phyloP scores from a whole-genome alignment of 1,140 invertebrate genomes.

The Cheumatopsyche charites region DNA sequence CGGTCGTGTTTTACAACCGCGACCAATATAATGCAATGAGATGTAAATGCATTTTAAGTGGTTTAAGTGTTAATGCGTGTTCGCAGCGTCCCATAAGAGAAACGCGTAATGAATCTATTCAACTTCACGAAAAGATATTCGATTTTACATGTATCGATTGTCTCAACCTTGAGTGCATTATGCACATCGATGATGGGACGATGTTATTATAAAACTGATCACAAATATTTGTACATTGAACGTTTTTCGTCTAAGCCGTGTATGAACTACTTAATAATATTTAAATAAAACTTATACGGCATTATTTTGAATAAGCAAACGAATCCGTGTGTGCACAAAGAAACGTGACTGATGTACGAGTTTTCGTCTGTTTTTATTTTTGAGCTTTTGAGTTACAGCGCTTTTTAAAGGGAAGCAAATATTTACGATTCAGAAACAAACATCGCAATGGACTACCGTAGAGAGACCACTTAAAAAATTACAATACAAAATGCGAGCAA shows the following conservation, averaged over 20 bases:
- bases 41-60: constrained; percentile 15
- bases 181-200: no score
- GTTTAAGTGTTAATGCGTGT: constrained; percentile 15
- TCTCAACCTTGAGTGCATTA: no score
- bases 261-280: constrained; percentile 1
- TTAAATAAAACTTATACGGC: not conserved
- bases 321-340: constrained; percentile 4
- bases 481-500: no score
- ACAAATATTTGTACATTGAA: not conserved
- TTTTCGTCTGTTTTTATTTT: not conserved
- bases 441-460: not conserved
- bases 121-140: not conserved
- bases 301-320: constrained; percentile 13
- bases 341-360: not conserved
- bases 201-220: no score
- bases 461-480: not conserved
- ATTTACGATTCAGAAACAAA: constrained; percentile 13
- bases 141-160: no score
- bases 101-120: not conserved
- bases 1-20: not conserved
- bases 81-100: not conserved
- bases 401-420: constrained; percentile 8
- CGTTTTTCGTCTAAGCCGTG: not conserved
- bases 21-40: not conserved
- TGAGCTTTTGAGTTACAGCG: not conserved